Base-by-base conservation (phyloP, 2,888 invertebrate genomes). In the Athetis lepigone region DNA sequence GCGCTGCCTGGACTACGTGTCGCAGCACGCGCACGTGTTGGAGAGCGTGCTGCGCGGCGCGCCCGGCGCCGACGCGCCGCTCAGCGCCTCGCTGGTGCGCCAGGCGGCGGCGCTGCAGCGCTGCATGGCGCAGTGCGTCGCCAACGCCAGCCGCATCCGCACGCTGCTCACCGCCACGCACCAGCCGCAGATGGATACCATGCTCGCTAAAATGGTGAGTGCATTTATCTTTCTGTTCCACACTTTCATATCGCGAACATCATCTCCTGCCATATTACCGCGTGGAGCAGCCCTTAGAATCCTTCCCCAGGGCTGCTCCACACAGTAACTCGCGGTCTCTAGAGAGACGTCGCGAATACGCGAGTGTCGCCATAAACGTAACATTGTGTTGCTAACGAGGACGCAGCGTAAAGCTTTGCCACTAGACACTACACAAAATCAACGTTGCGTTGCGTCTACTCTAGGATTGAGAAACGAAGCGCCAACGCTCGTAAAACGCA, bases 191-290 rank as follows among this genome's bases (percentile, higher is more conserved):
- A 95, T 95, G 95, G 95, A 95, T 83, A 83, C 89, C 70, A 84
- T 95, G 90, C 92, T 95, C 68, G 92, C 92, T 46, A 95, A 95
- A 79, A 95, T 95, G 95, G 95, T 95, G 39, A 87, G 90, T 85
- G n/a, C 11, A 27, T 33, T 29, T 23, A 19, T 23, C 4, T 8
- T 27, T 43, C 18, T 16, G 33, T 21, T 16, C 18, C 23, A 16
- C 16, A n/a, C n/a, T n/a, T n/a, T n/a, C n/a, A n/a, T n/a, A 16
- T 16, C 19, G 19, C 0, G 1, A 21, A 13, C 7, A 23, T 1
- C 1, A 16, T 2, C 1, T 25, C 36, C 13, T 33, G 9, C n/a
- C 25, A 25, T 19, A n/a, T 29, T 13, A 21, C 9, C 4, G 9
- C 9, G 29, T 13, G 3, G 16, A 23, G 7, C 21, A 19, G 9